These are phyloP conservation scores for Hydropsyche tenuis DNA, from an alignment of 1,140 invertebrate species.

Conservation along the genomic window DNA sequence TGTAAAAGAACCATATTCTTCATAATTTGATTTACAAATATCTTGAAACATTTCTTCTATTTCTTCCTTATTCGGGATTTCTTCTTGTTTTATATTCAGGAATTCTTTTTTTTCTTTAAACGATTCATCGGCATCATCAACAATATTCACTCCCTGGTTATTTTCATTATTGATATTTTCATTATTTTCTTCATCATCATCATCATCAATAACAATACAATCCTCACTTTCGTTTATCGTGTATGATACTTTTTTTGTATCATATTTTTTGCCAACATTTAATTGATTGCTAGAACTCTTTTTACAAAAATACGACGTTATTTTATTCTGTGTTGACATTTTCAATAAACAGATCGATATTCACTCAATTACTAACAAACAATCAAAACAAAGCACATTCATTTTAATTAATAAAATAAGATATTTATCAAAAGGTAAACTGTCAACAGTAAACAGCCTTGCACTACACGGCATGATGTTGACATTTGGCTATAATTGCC, in stretches of 20 bases:
- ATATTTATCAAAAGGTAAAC: too few relatives aligned
- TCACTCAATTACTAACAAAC: too few relatives aligned
- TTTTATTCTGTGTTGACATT: slow-evolving; percentile 39
- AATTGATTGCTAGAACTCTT: not conserved
- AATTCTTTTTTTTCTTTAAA: not conserved
- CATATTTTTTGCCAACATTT: not conserved
- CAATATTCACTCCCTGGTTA: not conserved
- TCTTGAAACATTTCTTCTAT: not conserved
- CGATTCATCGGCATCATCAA: not conserved
- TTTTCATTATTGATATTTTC: not conserved
- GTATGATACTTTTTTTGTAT: not conserved
- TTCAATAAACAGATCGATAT: too few relatives aligned
- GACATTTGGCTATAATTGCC: too few relatives aligned
- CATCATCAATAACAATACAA: not conserved
- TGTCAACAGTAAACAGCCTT: too few relatives aligned
- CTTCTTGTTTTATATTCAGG: not conserved
- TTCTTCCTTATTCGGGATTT: not conserved
- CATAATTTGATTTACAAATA: not conserved
- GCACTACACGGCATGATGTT: too few relatives aligned
- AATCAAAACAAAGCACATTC: too few relatives aligned
- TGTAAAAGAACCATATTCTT: not conserved
- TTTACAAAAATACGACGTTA: slow-evolving; percentile 38
- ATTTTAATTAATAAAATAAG: too few relatives aligned
- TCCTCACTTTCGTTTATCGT: not conserved
- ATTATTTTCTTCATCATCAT: not conserved